Base-by-base conservation (phyloP, 2,113 vertebrate species). In the Xiphorhynchus elegans region DNA sequence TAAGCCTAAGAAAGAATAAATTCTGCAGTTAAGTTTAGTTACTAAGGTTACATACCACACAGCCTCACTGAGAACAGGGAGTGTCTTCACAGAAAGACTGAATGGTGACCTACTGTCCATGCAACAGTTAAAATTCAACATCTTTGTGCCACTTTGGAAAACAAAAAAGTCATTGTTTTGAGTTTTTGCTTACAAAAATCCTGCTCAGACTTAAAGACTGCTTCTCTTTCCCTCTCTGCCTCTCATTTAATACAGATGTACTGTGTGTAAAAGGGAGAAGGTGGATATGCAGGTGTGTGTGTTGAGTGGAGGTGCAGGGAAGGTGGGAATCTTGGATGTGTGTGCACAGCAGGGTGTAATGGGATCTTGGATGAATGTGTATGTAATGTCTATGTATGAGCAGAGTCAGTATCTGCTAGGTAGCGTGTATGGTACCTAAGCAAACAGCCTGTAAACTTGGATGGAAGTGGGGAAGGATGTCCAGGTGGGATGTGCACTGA, bases 91-190 rank as follows among this genome's bases (percentile, higher is more conserved):
- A 52, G 37, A 49, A 84, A 78, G 39, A 75, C 68, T 5, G 1
- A 52, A 47, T 0, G 0, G 6, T 52, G 53, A 44, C 49, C 16
- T 25, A 5, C 29, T 62, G 31, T 28, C 66, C 23, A 1, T 26
- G 46, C 25, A 49, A 2, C 58, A 79, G 31, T 73, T 79, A 52
- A 89, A 75, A 67, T 37, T 49, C 25, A 82, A 8, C 7, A 23
- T 60, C 17, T 37, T 62, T 68, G 9, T 28, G 28, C 76, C 25
- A 6, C n/a, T 72, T 58, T 18, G 33, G 46, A 81, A 91, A 81
- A 50, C 10, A 69, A 56, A 70, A 35, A 31, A 42, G 33, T 2
- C 1, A 25, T 7, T 35, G 11, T n/a, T 89, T 80, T 33, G 14
- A 47, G 40, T 29, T 50, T 46, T 56, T 49, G 10, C 49, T 68